These are phyloP conservation scores for Lasiommata megera DNA, from an alignment of 2,888 invertebrate genomes.

Conservation along the genomic window DNA sequence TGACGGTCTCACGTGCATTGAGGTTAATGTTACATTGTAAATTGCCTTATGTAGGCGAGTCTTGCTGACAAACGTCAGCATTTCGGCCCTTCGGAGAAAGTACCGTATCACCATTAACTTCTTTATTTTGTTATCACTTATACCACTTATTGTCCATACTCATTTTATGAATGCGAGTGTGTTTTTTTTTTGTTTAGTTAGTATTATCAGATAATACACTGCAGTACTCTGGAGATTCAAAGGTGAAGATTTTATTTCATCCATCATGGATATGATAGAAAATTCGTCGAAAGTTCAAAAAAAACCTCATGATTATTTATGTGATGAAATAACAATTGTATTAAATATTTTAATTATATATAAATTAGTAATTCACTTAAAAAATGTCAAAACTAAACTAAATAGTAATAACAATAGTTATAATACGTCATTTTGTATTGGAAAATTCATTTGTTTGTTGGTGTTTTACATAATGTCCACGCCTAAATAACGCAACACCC, in stretches of 20 bases:
- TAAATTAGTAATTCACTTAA: too few relatives aligned
- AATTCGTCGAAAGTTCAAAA: neutral
- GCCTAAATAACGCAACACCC: neutral
- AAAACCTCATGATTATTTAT: neutral
- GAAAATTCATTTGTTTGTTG: too few relatives aligned
- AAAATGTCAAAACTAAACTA: too few relatives aligned
- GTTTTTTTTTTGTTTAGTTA: too few relatives aligned
- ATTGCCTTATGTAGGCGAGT: constrained; percentile 11
- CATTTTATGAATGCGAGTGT: too few relatives aligned
- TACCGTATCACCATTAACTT: constrained; percentile 30
- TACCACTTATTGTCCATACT: neutral
- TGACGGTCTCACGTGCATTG: constrained; percentile 4
- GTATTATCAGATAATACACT: too few relatives aligned
- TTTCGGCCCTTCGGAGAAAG: constrained; percentile 47
- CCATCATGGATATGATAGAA: too few relatives aligned
- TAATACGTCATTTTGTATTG: too few relatives aligned
- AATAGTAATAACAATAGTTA: too few relatives aligned
- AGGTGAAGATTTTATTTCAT: too few relatives aligned
- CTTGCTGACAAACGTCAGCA: constrained; percentile 37
- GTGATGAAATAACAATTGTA: constrained; percentile 2
- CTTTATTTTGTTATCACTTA: neutral
- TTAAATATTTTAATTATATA: too few relatives aligned
- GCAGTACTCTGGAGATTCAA: too few relatives aligned
- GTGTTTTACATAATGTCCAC: neutral
- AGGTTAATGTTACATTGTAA: constrained; percentile 22